Evolutionary conservation across 1,140 invertebrate species (phyloP).

Genomic region (Thalassaphorura encarpata): DNA sequence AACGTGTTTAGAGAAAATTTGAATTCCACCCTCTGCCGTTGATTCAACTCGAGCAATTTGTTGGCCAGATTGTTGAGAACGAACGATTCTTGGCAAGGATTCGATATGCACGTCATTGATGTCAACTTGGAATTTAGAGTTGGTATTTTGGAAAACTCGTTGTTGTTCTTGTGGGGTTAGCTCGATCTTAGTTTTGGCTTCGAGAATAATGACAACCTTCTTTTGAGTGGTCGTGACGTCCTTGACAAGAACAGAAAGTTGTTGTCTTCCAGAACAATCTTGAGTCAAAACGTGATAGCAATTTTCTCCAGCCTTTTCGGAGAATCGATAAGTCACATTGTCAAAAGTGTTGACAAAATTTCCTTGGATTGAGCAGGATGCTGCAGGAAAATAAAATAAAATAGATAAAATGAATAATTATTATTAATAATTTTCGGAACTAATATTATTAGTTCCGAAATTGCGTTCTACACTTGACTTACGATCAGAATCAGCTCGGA

Average conservation of each 20-base stretch:
- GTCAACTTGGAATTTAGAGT: neutral
- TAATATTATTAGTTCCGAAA: too few species aligned
- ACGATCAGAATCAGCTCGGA: constrained; percentile 10
- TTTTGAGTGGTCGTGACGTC: constrained; percentile 10
- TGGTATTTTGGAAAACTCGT: neutral
- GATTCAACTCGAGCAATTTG: constrained; percentile 21
- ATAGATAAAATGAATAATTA: too few species aligned
- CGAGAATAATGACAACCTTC: constrained; percentile 16
- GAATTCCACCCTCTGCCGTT: constrained; percentile 25
- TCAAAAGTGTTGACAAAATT: constrained; percentile 17
- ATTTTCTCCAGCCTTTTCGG: constrained; percentile 1
- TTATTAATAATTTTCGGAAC: too few species aligned
- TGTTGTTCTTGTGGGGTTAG: constrained; percentile 1
- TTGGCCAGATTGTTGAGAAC: neutral
- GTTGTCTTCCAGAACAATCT: constrained; percentile 25
- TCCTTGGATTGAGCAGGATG: constrained; percentile 4
- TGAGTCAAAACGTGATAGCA: constrained; percentile 23
- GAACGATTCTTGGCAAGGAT: constrained; percentile 14
- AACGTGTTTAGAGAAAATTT: constrained; percentile 18
- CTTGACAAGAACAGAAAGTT: constrained; percentile 22
- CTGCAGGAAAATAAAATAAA: too few species aligned
- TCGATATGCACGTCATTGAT: constrained; percentile 18
- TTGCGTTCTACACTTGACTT: neutral
- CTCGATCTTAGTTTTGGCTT: constrained; percentile 21
- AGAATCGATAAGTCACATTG: constrained; percentile 11